phyloP scores from a whole-genome alignment of 2,113 vertebrate genomes.

The Machaerirhynchus nigripectus region DNA sequence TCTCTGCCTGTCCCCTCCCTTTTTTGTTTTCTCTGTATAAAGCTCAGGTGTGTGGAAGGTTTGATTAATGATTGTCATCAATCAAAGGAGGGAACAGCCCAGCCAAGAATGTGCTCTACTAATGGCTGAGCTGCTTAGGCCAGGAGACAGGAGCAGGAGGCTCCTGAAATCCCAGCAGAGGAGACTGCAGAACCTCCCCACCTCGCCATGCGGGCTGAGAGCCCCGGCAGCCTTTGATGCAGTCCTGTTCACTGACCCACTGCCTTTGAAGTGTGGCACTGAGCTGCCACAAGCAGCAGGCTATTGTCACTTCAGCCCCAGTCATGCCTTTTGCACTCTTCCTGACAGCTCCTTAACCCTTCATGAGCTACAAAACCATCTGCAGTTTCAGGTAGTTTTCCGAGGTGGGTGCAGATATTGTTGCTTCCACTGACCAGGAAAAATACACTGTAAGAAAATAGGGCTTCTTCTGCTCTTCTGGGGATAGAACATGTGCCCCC shows the following conservation, averaged over 20 bases:
- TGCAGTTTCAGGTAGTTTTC: background rate
- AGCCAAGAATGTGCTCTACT: slow-evolving; percentile 20
- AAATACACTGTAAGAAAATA: background rate
- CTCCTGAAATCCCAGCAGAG: background rate
- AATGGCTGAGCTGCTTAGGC: slow-evolving; percentile 27
- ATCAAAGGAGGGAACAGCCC: slow-evolving; percentile 35
- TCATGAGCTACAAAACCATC: background rate
- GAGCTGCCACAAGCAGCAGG: slow-evolving; percentile 8
- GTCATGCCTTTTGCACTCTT: background rate
- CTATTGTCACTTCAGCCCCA: slow-evolving; percentile 22
- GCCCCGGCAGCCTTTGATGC: slow-evolving; percentile 30
- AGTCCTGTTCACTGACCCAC: slow-evolving; percentile 20
- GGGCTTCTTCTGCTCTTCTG: background rate
- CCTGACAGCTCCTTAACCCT: slow-evolving; percentile 25
- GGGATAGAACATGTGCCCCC: background rate
- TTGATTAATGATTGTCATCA: slow-evolving; percentile 60
- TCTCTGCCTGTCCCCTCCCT: background rate
- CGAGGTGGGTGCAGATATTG: background rate
- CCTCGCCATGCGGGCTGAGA: background rate
- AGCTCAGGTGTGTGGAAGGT: slow-evolving; percentile 58
- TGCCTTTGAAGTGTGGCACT: slow-evolving; percentile 46
- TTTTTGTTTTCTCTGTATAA: background rate
- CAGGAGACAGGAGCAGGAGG: slow-evolving; percentile 4
- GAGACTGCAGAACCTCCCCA: background rate
- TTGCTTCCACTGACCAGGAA: background rate